Evolutionary conservation across 2,113 vertebrate genomes (phyloP).

Genomic region (Halichoeres trimaculatus): DNA sequence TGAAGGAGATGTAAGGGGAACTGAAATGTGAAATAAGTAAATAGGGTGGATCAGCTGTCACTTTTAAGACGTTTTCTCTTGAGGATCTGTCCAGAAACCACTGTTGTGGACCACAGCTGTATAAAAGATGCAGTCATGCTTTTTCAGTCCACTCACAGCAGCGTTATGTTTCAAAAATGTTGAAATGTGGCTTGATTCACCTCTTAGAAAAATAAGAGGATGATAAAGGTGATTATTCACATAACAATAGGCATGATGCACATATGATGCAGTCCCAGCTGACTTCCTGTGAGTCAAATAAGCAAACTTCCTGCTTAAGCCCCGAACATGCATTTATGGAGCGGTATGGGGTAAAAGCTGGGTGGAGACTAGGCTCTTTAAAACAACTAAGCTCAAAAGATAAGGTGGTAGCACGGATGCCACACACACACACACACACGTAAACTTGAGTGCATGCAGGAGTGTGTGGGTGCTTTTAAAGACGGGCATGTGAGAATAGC

Average conservation of each 20-base stretch:
- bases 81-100: too few relatives aligned
- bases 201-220: neutral
- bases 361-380: neutral
- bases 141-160: neutral
- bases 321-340: neutral
- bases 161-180: neutral
- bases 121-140: too few relatives aligned
- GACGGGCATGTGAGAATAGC: constrained; percentile 41
- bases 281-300: constrained; percentile 9
- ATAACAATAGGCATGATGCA: neutral
- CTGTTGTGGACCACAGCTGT: too few relatives aligned
- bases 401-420: neutral
- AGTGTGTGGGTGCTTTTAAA: constrained; percentile 48
- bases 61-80: too few relatives aligned
- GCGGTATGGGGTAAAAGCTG: neutral
- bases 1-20: too few relatives aligned
- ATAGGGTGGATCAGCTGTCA: too few relatives aligned
- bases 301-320: constrained; percentile 41
- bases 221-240: neutral
- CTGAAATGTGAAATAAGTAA: too few relatives aligned
- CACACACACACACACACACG: constrained; percentile 10
- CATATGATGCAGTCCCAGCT: neutral
- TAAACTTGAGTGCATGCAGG: constrained; percentile 17
- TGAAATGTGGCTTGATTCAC: neutral
- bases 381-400: constrained; percentile 31